Evolutionary conservation across 2,797 vertebrate species (phyloP), one percentile per base, ranked within the genome.

Genomic region (Sciaenops ocellatus): DNA sequence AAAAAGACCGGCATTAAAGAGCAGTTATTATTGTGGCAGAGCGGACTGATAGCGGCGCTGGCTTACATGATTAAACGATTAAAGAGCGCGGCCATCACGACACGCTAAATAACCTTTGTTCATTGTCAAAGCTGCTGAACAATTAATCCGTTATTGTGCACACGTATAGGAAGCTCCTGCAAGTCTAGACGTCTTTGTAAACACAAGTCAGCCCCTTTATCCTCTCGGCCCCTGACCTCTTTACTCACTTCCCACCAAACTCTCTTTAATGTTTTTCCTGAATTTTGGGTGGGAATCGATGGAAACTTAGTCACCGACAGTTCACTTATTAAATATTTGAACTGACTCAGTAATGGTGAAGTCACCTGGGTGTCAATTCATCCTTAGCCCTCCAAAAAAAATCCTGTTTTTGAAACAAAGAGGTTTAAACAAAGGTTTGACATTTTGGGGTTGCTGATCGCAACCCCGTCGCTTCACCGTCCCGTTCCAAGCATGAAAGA

Each of bases 1-100:
- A 96, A 97, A 97, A 97, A 97, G 96, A 88, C 89, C 94, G 93
- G 94, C 90, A 91, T 82, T 55, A 79, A 91, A 95, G 87, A 76
- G 76, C 46, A 50, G 65, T 4, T 93, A 89, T 95, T 83, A 96
- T 96, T 95, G 88, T 92, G 87, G 88, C 79, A 83, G 76, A 91
- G 76, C 85, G 55, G 71, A 79, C 82, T 87, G 90, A 95, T 90
- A 92, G 46, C 84, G 82, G 76, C 75, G 63, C 20, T 46, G 74
- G 79, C 65, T 59, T 47, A 59, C 52, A 4, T 6, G 42, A 83
- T 52, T 47, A 28, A 54, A 74, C 3, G 28, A 84, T 73, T 62
- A 13, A 73, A 68, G 61, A 83, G 42, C 5, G 22, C 50, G 12
- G 54, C 12, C 71, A 85, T 82, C n/a, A 78, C n/a, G 68, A 63